phyloP scores from a whole-genome alignment of 2,888 invertebrate genomes.

The Andrena haemorrhoa region DNA sequence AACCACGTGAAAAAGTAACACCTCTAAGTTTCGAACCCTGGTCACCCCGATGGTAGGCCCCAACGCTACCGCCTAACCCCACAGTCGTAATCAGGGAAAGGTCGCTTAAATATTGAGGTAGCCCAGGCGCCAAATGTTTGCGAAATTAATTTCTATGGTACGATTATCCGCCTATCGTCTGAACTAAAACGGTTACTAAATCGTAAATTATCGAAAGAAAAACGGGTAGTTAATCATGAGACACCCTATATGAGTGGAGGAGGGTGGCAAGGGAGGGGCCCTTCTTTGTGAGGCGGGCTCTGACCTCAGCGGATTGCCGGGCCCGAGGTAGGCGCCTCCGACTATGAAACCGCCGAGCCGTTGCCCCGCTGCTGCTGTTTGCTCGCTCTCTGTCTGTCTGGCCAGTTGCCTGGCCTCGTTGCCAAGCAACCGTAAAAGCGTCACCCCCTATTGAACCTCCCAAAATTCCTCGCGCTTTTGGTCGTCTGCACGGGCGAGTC shows the following conservation, averaged over 20 bases:
- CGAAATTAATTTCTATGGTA: not conserved
- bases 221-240: not conserved
- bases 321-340: conserved; percentile 73
- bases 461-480: conserved; percentile 55
- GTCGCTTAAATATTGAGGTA: no score
- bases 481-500: conserved; percentile 4
- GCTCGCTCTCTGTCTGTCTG: conserved; percentile 60
- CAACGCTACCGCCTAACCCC: no score
- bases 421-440: conserved; percentile 78
- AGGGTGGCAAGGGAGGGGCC: conserved; percentile 75
- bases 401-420: conserved; percentile 78
- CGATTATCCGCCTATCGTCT: not conserved
- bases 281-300: conserved; percentile 80
- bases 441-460: conserved; percentile 59
- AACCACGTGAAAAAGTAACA: not conserved
- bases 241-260: conserved; percentile 56
- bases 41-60: no score
- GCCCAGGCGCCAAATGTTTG: no score
- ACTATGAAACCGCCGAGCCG: conserved; percentile 46
- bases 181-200: not conserved
- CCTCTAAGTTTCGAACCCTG: no score
- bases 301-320: conserved; percentile 80
- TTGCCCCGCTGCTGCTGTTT: conserved; percentile 42
- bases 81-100: no score
- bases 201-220: not conserved